Evolutionary conservation across 2,797 vertebrate species (phyloP).

Genomic region (Amblyraja radiata): DNA sequence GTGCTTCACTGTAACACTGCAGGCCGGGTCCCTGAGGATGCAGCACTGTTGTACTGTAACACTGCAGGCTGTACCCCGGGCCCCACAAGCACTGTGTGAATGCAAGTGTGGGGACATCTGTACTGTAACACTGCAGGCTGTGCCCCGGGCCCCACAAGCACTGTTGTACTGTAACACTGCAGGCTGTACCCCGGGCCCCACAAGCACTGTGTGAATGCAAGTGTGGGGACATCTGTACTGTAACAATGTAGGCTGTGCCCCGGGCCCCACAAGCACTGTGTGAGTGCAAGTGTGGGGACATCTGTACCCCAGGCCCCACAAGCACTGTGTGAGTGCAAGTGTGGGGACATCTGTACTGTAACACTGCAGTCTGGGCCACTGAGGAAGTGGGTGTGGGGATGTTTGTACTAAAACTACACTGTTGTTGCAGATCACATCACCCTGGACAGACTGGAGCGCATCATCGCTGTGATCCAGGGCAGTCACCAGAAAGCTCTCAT

Average conservation of each 20-base stretch:
- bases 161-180: background rate
- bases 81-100: too few species aligned
- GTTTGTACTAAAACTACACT: background rate
- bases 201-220: too few species aligned
- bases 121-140: background rate
- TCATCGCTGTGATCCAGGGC: constrained; percentile 82
- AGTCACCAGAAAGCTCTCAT: constrained; percentile 82
- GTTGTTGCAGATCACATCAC: constrained; percentile 74
- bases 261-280: too few species aligned
- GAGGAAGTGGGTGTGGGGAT: too few species aligned
- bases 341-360: background rate
- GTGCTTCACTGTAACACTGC: background rate
- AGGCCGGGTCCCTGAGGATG: background rate
- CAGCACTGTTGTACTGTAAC: too few species aligned
- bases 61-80: too few species aligned
- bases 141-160: too few species aligned
- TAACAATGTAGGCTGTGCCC: background rate
- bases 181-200: background rate
- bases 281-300: too few species aligned
- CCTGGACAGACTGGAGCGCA: constrained; percentile 75
- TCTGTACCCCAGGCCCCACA: background rate
- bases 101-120: too few species aligned
- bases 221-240: background rate
- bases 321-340: too few species aligned
- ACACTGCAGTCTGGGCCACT: background rate